phyloP scores from a whole-genome alignment of 2,797 vertebrate species.

The Gymnocypris eckloni region DNA sequence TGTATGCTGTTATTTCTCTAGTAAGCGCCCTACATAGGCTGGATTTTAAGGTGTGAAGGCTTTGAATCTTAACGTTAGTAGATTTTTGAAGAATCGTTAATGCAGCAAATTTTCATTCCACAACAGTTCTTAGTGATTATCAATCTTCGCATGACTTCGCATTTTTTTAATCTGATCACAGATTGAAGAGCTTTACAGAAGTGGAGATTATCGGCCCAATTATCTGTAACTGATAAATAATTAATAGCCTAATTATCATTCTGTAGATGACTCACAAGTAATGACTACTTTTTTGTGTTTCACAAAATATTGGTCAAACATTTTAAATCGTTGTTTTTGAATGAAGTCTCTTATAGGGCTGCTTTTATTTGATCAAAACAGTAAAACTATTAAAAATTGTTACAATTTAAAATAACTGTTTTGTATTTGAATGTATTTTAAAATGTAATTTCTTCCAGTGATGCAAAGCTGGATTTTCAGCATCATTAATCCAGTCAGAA shows the following conservation, averaged over 20 bases:
- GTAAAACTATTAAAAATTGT: not conserved
- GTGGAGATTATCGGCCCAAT: too few species aligned
- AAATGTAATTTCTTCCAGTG: not conserved
- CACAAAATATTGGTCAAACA: too few species aligned
- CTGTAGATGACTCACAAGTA: too few species aligned
- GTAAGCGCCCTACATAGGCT: not conserved
- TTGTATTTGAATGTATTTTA: too few species aligned
- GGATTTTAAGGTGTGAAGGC: not conserved
- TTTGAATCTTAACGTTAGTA: too few species aligned
- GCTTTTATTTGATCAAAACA: too few species aligned
- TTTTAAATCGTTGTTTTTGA: too few species aligned
- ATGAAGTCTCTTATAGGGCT: too few species aligned
- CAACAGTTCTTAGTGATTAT: not conserved
- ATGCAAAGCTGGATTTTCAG: not conserved
- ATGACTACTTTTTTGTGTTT: too few species aligned
- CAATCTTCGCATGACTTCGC: not conserved
- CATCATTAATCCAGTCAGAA: not conserved
- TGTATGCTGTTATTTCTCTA: not conserved
- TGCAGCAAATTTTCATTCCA: not conserved
- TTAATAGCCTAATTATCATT: too few species aligned
- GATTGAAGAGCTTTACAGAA: too few species aligned
- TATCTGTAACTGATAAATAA: too few species aligned
- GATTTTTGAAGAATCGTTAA: not conserved
- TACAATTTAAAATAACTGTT: not conserved
- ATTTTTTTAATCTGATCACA: not conserved